Conservation (phyloP, 1,140 invertebrate genomes). For the Probaryconus sp. region DNA sequence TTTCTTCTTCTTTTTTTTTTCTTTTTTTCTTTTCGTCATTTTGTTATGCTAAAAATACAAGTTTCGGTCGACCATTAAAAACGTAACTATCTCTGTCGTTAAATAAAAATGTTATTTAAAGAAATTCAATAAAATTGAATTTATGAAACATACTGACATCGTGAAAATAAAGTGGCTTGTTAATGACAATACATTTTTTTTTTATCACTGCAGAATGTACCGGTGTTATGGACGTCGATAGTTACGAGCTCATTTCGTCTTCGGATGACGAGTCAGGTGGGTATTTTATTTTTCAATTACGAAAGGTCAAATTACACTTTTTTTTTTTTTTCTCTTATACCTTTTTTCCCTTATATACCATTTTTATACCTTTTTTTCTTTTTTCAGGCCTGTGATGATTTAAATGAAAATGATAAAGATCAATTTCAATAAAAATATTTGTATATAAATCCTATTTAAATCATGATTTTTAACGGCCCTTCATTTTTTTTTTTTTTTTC, state of each 20-base stretch:
- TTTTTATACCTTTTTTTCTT: no score
- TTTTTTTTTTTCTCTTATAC: no score
- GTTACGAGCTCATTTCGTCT: slow-evolving; percentile 54
- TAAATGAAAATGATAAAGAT: no score
- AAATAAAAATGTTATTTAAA: no score
- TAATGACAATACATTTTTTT: background rate
- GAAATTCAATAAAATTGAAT: background rate
- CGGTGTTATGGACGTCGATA: slow-evolving; percentile 52
- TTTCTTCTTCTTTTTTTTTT: slow-evolving; percentile 4
- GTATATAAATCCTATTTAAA: no score
- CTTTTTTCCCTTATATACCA: no score
- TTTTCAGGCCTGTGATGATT: no score
- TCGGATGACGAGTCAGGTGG: slow-evolving; percentile 47
- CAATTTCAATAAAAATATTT: no score
- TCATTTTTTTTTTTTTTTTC: background rate
- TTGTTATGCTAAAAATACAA: no score
- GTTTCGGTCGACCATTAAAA: no score
- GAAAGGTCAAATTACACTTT: slow-evolving; percentile 2
- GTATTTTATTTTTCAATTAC: slow-evolving; percentile 19
- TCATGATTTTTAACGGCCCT: no score
- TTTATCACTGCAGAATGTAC: slow-evolving; percentile 45
- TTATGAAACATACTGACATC: background rate
- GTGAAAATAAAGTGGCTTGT: slow-evolving; percentile 24
- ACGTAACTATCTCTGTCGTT: no score
- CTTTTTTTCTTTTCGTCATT: slow-evolving; percentile 9